A percentile compares a stretch with the other conserved stretches of the same genome.
Conservation (phyloP, 2,113 vertebrate genomes). For the Xiphophorus hellerii region DNA sequence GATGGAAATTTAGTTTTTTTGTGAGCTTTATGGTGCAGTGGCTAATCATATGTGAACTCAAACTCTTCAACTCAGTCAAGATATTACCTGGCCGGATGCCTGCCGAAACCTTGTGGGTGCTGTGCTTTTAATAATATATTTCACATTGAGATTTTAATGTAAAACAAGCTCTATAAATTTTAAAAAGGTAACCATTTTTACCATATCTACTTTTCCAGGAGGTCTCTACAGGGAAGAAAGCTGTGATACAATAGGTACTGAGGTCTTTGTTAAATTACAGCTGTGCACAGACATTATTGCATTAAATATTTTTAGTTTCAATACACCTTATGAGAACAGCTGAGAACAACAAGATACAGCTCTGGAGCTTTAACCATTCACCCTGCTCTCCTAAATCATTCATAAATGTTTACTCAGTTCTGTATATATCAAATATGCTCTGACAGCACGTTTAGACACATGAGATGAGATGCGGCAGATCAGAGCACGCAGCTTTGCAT, state of each 20-base stretch:
- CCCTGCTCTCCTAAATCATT: conserved; percentile 69
- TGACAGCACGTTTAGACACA: conserved; percentile 48
- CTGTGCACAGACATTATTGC: not conserved
- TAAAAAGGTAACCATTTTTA: not conserved
- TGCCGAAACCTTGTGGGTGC: conserved; percentile 6
- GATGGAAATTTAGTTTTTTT: not conserved
- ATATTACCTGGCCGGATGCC: not conserved
- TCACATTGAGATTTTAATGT: not conserved
- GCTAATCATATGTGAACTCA: conserved; percentile 30
- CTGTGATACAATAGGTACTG: too few species aligned
- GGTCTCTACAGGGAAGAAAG: too few species aligned
- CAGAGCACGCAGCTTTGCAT: conserved; percentile 33
- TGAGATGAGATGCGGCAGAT: conserved; percentile 20
- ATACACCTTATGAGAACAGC: conserved; percentile 28
- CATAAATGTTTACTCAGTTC: conserved; percentile 67
- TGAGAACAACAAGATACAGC: conserved; percentile 38
- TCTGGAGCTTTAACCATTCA: conserved; percentile 47
- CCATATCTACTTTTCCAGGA: not conserved
- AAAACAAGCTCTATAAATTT: not conserved
- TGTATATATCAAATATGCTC: conserved; percentile 48
- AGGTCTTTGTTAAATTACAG: too few species aligned
- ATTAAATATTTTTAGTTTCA: conserved; percentile 2
- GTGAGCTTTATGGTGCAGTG: conserved; percentile 14
- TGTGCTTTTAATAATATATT: not conserved
- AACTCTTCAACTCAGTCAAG: conserved; percentile 19